Percentiles rank a stretch among this genome's conserved stretches.
Evolutionary conservation across 1,140 invertebrate species (phyloP).

Genomic region (Varroa destructor): DNA sequence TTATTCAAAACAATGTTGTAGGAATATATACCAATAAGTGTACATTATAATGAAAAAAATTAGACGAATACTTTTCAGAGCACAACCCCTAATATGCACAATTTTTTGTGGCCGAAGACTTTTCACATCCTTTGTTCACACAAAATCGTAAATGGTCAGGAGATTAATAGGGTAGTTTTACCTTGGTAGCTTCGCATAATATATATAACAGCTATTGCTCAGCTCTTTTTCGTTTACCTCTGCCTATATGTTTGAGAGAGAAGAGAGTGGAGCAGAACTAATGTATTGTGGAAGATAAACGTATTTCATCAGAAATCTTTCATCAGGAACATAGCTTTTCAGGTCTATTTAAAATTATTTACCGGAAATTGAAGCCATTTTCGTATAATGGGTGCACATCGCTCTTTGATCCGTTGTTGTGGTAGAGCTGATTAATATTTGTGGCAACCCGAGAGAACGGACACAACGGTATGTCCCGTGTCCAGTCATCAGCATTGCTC

Average conservation of each 20-base stretch:
- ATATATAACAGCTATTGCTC: neutral
- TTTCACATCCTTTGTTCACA: no score
- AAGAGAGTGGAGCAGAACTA: no score
- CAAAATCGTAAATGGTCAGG: no score
- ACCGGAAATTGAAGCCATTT: constrained; percentile 22
- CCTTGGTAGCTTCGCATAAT: neutral
- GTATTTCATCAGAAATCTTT: neutral
- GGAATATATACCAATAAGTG: no score
- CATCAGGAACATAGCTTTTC: neutral
- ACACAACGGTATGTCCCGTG: neutral
- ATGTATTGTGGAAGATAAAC: neutral
- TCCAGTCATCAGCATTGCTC: constrained; percentile 5
- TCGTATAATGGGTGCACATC: constrained; percentile 6
- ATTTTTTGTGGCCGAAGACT: no score
- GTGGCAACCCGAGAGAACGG: constrained; percentile 8
- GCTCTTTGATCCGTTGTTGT: constrained; percentile 3
- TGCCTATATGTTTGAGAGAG: no score
- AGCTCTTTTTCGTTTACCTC: no score
- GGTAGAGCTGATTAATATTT: constrained; percentile 2
- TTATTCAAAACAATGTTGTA: no score
- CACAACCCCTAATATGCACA: no score
- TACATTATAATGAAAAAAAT: no score
- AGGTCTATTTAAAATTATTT: no score
- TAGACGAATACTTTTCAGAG: no score
- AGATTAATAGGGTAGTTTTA: neutral